phyloP scores from a whole-genome alignment of 1,140 invertebrate species.

The Lasioglossum baleicum region DNA sequence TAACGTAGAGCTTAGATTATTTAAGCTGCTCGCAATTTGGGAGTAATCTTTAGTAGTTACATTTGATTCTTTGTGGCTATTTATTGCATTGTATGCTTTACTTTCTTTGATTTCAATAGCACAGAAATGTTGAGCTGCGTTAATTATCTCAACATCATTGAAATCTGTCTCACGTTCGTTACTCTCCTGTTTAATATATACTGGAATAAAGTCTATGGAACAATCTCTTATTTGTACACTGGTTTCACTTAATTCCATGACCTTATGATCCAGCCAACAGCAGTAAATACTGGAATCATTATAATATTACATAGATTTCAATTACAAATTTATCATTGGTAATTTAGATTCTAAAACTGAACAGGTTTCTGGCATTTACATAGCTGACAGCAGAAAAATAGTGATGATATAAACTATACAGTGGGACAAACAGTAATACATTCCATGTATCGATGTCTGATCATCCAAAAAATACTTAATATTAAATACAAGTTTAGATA shows the following conservation, averaged over 20 bases:
- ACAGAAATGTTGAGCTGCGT: slow-evolving; percentile 59
- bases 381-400: background rate
- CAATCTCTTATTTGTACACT: slow-evolving; percentile 54
- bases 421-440: too few relatives aligned
- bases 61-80: slow-evolving; percentile 20
- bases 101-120: slow-evolving; percentile 60
- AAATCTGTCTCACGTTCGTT: slow-evolving; percentile 49
- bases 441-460: too few relatives aligned
- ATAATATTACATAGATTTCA: background rate
- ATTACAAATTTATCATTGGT: background rate
- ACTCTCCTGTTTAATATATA: slow-evolving; percentile 46
- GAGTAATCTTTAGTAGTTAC: slow-evolving; percentile 5
- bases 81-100: slow-evolving; percentile 21
- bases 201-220: slow-evolving; percentile 49
- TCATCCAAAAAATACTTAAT: too few relatives aligned
- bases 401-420: background rate
- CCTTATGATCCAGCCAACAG: slow-evolving; percentile 22
- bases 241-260: slow-evolving; percentile 67
- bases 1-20: slow-evolving; percentile 40
- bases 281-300: slow-evolving; percentile 40
- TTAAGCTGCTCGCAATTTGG: slow-evolving; percentile 24
- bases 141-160: slow-evolving; percentile 57
- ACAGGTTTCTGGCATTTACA: background rate
- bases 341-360: background rate
- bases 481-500: too few relatives aligned